A percentile compares a stretch with the other conserved stretches of the same genome.
Evolutionary conservation across 2,113 vertebrate species (phyloP).

Genomic region (Nothobranchius kuhntae): DNA sequence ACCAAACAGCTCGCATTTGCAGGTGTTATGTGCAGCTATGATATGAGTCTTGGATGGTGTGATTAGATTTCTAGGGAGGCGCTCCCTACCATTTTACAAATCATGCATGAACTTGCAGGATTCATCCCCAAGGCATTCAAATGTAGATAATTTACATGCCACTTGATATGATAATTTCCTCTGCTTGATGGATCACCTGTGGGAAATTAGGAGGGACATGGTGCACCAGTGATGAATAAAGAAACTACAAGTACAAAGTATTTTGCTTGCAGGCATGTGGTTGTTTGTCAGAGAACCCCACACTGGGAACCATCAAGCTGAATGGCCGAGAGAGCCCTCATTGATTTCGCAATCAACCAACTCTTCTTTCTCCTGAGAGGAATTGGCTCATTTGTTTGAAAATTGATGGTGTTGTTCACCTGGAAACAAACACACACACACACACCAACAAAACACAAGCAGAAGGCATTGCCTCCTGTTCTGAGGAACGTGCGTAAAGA

Average conservation of each 20-base stretch:
- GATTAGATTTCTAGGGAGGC: not conserved
- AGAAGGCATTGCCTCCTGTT: conserved; percentile 23
- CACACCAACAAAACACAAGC: not conserved
- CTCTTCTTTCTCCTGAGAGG: conserved; percentile 13
- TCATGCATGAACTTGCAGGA: conserved; percentile 25
- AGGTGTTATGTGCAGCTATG: not conserved
- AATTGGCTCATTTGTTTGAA: conserved; percentile 41
- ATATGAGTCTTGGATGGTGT: no score
- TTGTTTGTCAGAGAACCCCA: conserved; percentile 9
- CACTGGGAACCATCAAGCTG: conserved; percentile 14
- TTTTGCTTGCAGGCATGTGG: conserved; percentile 5
- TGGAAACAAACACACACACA: conserved; percentile 22
- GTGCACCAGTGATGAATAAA: not conserved
- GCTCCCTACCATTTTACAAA: conserved; percentile 1
- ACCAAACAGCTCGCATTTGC: not conserved
- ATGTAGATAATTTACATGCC: conserved; percentile 6
- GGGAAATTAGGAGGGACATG: not conserved
- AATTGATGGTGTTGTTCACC: conserved; percentile 47
- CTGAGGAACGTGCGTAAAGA: conserved; percentile 16
- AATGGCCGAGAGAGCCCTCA: conserved; percentile 28
- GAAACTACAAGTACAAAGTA: conserved; percentile 15
- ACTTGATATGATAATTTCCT: not conserved
- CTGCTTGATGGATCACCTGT: not conserved
- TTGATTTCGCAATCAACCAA: conserved; percentile 65
- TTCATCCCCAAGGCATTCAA: conserved; percentile 13